These are phyloP conservation scores for Busseola fusca DNA, from an alignment of 2,888 invertebrate species.

Conservation along the genomic window DNA sequence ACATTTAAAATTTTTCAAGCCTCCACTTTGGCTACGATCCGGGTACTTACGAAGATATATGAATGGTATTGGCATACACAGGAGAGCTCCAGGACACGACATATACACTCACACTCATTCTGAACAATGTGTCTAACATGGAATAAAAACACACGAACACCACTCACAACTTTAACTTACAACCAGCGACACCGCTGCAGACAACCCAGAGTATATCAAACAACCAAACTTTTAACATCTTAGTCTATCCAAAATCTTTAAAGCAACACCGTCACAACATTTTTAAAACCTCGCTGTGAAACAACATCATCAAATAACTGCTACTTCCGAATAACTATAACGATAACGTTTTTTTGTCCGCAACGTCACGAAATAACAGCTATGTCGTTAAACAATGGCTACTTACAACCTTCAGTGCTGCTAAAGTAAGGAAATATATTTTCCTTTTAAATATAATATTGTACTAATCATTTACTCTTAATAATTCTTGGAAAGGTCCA, in stretches of 20 bases:
- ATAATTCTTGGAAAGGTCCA: not conserved
- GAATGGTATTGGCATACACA: constrained; percentile 53
- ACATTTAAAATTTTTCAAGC: constrained; percentile 39
- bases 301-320: constrained; percentile 23
- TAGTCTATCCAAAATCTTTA: constrained; percentile 39
- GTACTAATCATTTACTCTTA: constrained; percentile 44
- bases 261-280: constrained; percentile 29
- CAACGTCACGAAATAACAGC: constrained; percentile 23
- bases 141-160: constrained; percentile 65
- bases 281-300: constrained; percentile 3
- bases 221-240: constrained; percentile 38
- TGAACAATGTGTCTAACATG: constrained; percentile 60
- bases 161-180: constrained; percentile 53
- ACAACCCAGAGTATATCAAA: constrained; percentile 57
- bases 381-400: constrained; percentile 17
- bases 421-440: constrained; percentile 43
- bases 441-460: constrained; percentile 37
- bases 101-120: constrained; percentile 48
- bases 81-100: constrained; percentile 66
- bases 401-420: constrained; percentile 44
- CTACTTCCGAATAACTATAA: constrained; percentile 27
- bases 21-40: constrained; percentile 46
- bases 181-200: constrained; percentile 48
- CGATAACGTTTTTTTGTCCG: constrained; percentile 14
- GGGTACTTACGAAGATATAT: constrained; percentile 48